A percentile compares a stretch with the other conserved stretches of the same genome.
phyloP scores from a whole-genome alignment of 2,113 vertebrate genomes.

The Pluvianellus socialis region DNA sequence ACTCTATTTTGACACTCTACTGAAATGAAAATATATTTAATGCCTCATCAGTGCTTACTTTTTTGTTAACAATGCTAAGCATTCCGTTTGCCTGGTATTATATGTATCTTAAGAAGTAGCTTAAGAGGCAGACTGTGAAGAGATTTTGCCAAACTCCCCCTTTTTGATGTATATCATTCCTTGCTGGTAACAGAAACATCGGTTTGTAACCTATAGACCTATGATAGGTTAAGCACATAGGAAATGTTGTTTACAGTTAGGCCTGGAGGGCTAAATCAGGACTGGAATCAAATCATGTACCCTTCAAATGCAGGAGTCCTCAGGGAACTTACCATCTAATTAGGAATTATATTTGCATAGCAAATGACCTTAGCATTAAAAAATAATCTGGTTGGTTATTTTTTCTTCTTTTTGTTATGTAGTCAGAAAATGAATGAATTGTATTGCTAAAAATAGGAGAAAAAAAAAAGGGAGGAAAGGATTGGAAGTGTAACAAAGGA shows the following conservation, averaged over 20 bases:
- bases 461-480: fast-evolving
- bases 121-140: background rate
- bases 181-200: background rate
- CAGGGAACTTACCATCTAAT: background rate
- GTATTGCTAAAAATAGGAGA: background rate
- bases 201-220: background rate
- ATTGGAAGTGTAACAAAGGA: background rate
- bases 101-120: background rate
- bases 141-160: background rate
- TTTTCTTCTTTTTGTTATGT: background rate
- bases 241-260: background rate
- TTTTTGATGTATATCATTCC: background rate
- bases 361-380: background rate
- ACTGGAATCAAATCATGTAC: background rate
- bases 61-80: background rate
- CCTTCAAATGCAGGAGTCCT: background rate
- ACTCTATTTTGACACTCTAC: background rate
- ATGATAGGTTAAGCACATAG: background rate
- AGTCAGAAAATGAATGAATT: background rate
- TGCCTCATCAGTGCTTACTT: background rate
- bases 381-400: background rate
- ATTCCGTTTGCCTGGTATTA: background rate
- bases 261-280: background rate
- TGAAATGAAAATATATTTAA: background rate
- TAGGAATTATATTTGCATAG: background rate